These are phyloP conservation scores for Catharus ustulatus DNA, from an alignment of 2,797 vertebrate genomes.

Conservation along the genomic window DNA sequence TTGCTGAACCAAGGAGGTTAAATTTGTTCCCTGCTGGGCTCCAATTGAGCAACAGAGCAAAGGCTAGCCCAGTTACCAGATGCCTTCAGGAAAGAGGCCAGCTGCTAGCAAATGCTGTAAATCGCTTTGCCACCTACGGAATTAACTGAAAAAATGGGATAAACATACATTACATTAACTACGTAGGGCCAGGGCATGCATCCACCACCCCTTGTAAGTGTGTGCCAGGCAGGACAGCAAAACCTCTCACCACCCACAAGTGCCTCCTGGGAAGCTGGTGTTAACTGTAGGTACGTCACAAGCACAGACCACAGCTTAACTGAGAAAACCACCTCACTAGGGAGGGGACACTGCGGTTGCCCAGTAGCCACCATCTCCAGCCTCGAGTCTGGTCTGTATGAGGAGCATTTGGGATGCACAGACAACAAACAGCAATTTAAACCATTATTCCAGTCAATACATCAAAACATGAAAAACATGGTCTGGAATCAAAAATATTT, in stretches of 20 bases:
- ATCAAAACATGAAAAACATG: background rate
- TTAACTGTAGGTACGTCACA: background rate
- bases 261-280: background rate
- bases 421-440: background rate
- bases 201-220: background rate
- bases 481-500: background rate
- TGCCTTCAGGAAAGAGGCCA: background rate
- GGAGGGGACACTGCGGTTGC: background rate
- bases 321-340: background rate
- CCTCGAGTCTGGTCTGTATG: background rate
- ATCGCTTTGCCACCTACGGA: background rate
- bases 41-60: background rate
- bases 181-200: background rate
- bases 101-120: background rate
- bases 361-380: background rate
- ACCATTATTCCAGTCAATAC: background rate
- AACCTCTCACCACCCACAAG: background rate
- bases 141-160: background rate
- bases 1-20: background rate
- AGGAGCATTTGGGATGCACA: rapidly evolving
- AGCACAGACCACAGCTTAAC: background rate
- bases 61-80: conserved; percentile 9
- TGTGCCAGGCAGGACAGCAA: background rate
- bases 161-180: background rate
- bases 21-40: background rate